These are phyloP conservation scores for Neofelis nebulosa DNA, from an alignment of 2,113 vertebrate species.

Conservation along the genomic window DNA sequence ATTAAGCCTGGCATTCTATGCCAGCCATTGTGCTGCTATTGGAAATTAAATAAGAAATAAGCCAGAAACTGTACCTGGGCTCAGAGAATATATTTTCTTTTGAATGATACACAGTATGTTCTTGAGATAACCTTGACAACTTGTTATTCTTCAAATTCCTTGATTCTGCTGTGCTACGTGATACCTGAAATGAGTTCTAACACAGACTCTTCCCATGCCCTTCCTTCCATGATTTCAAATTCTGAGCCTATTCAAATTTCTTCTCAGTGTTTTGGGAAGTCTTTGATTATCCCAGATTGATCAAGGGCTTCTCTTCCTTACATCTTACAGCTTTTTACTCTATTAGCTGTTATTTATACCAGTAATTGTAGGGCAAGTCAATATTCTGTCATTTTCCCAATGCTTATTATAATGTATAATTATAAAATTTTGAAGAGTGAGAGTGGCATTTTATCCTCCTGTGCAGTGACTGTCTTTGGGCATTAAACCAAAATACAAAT, in stretches of 20 bases:
- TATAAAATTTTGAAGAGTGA: neutral
- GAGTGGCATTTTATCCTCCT: neutral
- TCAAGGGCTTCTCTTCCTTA: neutral
- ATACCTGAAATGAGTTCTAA: neutral
- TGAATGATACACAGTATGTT: neutral
- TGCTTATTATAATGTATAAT: neutral
- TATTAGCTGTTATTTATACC: neutral
- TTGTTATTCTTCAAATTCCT: neutral
- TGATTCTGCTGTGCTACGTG: neutral
- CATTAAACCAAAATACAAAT: neutral
- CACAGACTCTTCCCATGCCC: no score
- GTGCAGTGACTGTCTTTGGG: neutral
- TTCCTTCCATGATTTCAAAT: neutral
- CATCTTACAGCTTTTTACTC: neutral
- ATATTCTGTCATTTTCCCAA: neutral
- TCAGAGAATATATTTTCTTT: neutral
- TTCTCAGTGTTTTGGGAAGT: neutral
- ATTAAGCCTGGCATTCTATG: neutral
- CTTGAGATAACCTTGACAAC: neutral
- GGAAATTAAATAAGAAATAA: neutral
- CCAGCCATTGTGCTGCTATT: neutral
- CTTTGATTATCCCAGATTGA: neutral
- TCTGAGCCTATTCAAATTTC: neutral
- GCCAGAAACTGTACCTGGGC: neutral
- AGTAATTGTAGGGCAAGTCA: neutral